phyloP scores from a whole-genome alignment of 2,888 invertebrate genomes.

The Fragum whitleyi region DNA sequence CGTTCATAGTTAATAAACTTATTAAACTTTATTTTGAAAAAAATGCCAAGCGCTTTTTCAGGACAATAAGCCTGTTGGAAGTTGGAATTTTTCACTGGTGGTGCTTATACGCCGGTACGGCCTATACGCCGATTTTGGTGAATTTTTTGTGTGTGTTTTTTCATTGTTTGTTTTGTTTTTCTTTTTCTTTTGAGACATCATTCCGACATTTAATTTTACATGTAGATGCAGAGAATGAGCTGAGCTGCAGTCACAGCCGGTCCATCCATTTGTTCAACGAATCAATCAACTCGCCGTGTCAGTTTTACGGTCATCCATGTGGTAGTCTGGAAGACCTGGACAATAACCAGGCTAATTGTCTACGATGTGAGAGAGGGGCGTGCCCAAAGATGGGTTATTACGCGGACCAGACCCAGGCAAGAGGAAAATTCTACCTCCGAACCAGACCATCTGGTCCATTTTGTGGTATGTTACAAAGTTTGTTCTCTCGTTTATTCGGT shows the following conservation, averaged over 20 bases:
- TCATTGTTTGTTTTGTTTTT: too few relatives aligned
- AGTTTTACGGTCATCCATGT: conserved; percentile 67
- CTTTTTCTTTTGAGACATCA: too few relatives aligned
- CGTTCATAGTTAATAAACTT: too few relatives aligned
- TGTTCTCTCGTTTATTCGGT: neutral
- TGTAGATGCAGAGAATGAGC: conserved; percentile 62
- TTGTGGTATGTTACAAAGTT: conserved; percentile 57
- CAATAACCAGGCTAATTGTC: conserved; percentile 57
- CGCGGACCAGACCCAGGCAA: conserved; percentile 57
- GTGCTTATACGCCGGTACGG: too few relatives aligned
- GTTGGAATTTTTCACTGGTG: too few relatives aligned
- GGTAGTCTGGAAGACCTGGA: conserved; percentile 45
- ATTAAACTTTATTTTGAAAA: too few relatives aligned
- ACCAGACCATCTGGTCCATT: conserved; percentile 60
- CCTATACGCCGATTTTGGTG: too few relatives aligned
- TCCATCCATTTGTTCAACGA: conserved; percentile 69
- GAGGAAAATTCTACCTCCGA: conserved; percentile 70
- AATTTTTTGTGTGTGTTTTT: too few relatives aligned
- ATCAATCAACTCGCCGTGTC: conserved; percentile 68
- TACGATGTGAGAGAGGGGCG: conserved; percentile 49
- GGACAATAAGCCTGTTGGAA: too few relatives aligned
- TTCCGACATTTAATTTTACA: too few relatives aligned
- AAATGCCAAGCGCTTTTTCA: too few relatives aligned
- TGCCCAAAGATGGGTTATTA: conserved; percentile 69
- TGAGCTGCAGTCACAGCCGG: conserved; percentile 73